Base-by-base conservation (phyloP, 2,888 invertebrate genomes). In the Synergus japonicus region DNA sequence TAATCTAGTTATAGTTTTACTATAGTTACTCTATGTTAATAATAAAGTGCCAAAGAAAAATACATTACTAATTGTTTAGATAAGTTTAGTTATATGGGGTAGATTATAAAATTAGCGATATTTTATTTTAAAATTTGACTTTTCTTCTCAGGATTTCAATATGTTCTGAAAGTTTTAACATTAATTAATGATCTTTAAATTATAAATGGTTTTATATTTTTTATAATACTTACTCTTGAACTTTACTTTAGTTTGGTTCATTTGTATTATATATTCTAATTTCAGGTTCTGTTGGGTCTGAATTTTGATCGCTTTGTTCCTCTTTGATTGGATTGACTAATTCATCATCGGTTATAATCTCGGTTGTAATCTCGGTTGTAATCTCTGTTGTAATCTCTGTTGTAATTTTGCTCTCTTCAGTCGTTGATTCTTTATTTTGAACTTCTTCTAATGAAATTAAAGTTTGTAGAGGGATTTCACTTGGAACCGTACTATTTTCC, bases 41-140 rank as follows among this genome's bases (percentile, higher is more conserved):
- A 91, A 90, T 91, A 91, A 91, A 91, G 90, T 91, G 90, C 91
- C 91, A 91, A 91, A 91, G 91, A 91, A 90, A 91, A 88, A 82
- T 15, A 63, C 5, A 12, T 29, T 29, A 63, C 22, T 29, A 63
- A 4, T 18, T 63, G 10, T 13, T 4, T 29, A 18, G 60, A 63
- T 63, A 5, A 63, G 29, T 63, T 58, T 3, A 58, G 8, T 58
- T 58, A 18, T 58, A 18, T 9, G n/a, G 54, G 8, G 9, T 58
- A 18, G 54, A 58, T 5, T 18, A 18, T 9, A 18, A n/a, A 58
- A 58, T 58, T 58, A 9, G 15, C 9, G 1, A n/a, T n/a, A 18
- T 18, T 58, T 58, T 54, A 8, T 54, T 54, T 2, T n/a, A n/a
- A 54, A n/a, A n/a, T 54, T 54, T 7, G 49, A 7, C 13, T 5